A percentile compares a stretch with the other conserved stretches of the same genome.
Conservation (phyloP, 2,888 invertebrate species). For the Megalurothrips usitatus region DNA sequence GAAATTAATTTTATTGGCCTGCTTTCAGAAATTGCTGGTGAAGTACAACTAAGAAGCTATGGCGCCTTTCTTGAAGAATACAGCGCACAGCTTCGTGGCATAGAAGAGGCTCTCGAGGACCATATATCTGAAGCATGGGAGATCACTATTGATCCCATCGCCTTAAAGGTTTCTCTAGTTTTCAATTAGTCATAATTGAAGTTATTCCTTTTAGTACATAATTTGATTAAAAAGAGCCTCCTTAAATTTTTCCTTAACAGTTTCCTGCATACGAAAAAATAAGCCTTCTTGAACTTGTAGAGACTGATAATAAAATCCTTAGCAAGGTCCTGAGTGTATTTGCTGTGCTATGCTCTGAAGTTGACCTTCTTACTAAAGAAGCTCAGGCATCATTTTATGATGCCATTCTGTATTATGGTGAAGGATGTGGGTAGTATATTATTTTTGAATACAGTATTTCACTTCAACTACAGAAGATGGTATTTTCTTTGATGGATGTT, state of each 20-base stretch:
- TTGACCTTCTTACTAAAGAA: conserved; percentile 61
- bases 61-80: conserved; percentile 52
- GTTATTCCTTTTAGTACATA: conserved; percentile 2
- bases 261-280: conserved; percentile 59
- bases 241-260: conserved; percentile 38
- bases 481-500: background rate
- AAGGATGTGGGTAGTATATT: conserved; percentile 48
- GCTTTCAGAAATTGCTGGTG: conserved; percentile 50
- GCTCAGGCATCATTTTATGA: conserved; percentile 57
- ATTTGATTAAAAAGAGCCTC: background rate
- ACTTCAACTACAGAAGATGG: too few relatives aligned
- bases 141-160: conserved; percentile 38
- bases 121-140: conserved; percentile 37
- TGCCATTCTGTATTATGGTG: conserved; percentile 63
- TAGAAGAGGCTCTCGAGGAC: conserved; percentile 43
- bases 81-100: conserved; percentile 43
- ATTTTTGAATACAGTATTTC: background rate
- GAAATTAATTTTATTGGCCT: conserved; percentile 28
- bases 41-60: conserved; percentile 52
- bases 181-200: background rate
- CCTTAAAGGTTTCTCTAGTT: conserved; percentile 38
- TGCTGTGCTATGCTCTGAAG: conserved; percentile 72
- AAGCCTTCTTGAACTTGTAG: conserved; percentile 63
- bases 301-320: conserved; percentile 77
- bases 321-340: conserved; percentile 75